A percentile compares a stretch with the other conserved stretches of the same genome.
Evolutionary conservation across 2,797 vertebrate species (phyloP).

Genomic region (Capromys pilorides): DNA sequence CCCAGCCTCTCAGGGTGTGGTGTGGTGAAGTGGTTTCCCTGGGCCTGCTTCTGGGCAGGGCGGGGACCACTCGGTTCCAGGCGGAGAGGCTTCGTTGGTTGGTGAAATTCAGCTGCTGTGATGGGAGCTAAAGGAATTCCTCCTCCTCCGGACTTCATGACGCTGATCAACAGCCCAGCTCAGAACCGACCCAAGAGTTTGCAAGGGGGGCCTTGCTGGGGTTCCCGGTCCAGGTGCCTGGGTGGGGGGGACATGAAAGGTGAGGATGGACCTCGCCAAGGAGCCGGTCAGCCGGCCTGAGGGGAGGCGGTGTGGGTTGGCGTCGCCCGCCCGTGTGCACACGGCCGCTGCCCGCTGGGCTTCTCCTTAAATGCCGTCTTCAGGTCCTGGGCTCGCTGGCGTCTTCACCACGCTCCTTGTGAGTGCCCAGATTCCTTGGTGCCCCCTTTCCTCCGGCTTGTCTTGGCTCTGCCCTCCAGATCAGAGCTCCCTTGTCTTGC

Average conservation of each 20-base stretch:
- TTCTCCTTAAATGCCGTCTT: not conserved
- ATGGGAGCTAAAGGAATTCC: slow-evolving; percentile 85
- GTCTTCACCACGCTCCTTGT: not conserved
- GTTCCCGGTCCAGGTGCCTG: slow-evolving; percentile 90
- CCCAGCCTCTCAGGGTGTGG: fast-evolving
- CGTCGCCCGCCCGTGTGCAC: not conserved
- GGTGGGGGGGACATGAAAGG: slow-evolving; percentile 92
- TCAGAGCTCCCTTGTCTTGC: not conserved
- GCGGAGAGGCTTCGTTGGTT: slow-evolving; percentile 77
- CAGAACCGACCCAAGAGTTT: slow-evolving; percentile 89
- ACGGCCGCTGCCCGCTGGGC: not conserved
- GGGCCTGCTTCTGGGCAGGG: not conserved
- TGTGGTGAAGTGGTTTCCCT: not conserved
- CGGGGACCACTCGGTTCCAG: slow-evolving; percentile 64
- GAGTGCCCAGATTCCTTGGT: not conserved
- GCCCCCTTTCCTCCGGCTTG: not conserved
- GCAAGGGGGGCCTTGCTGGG: slow-evolving; percentile 93
- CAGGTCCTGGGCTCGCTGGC: not conserved
- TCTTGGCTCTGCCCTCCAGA: not conserved
- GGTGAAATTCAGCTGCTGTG: slow-evolving; percentile 73
- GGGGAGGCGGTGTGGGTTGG: slow-evolving; percentile 65
- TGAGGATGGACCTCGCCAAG: slow-evolving; percentile 89
- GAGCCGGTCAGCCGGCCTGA: slow-evolving; percentile 85
- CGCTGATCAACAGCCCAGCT: slow-evolving; percentile 95
- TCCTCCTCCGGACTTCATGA: slow-evolving; percentile 93